Conservation (phyloP, 2,113 vertebrate genomes). For the Cathartes aura region DNA sequence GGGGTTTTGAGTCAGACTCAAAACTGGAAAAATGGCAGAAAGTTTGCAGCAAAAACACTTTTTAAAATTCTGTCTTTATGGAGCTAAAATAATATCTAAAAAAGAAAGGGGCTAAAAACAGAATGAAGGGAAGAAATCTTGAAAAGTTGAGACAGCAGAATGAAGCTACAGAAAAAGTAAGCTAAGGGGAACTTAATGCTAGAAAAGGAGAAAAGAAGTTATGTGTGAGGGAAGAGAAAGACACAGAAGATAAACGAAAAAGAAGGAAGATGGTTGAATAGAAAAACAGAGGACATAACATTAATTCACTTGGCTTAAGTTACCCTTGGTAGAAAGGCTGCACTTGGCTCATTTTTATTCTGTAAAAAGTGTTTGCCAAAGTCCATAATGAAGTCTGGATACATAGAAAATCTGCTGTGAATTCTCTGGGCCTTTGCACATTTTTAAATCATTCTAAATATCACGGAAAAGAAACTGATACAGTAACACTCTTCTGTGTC, state of each 20-base stretch:
- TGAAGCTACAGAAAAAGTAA: background rate
- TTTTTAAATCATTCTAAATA: conserved; percentile 14
- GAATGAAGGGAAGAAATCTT: background rate
- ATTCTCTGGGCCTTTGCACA: background rate
- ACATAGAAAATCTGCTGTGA: background rate
- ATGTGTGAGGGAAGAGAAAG: background rate
- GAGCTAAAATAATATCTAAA: background rate
- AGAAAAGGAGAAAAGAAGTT: background rate
- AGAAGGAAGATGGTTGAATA: background rate
- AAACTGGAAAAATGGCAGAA: background rate
- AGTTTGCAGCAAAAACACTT: background rate
- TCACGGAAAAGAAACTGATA: background rate
- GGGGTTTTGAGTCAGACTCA: background rate
- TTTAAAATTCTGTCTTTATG: background rate
- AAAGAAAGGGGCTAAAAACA: background rate
- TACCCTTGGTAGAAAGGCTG: background rate
- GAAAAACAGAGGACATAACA: background rate
- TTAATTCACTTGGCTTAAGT: background rate
- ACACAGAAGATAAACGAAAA: background rate
- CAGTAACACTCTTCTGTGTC: background rate
- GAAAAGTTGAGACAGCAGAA: background rate
- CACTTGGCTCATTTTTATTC: background rate
- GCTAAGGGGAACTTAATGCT: background rate
- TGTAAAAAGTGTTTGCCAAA: background rate
- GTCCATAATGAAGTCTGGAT: background rate